Evolutionary conservation across 2,797 vertebrate species (phyloP).

Genomic region (Prunella strophiata): DNA sequence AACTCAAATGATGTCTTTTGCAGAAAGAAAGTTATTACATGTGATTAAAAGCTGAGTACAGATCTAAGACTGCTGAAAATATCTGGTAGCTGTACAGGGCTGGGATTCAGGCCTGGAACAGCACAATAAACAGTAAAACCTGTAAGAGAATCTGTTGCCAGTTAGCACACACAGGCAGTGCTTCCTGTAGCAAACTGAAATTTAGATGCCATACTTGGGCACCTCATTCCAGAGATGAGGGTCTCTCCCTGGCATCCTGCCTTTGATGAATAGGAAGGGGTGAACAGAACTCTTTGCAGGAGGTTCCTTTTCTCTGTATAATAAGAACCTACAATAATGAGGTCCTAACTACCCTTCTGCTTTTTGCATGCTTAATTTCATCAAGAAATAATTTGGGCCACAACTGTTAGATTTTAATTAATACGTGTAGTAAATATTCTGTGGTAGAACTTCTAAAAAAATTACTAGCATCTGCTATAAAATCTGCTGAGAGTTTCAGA

Average conservation of each 20-base stretch:
- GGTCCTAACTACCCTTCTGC: not conserved
- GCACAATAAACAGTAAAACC: not conserved
- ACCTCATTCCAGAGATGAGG: not conserved
- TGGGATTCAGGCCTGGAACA: not conserved
- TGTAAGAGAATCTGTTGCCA: not conserved
- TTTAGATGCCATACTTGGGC: not conserved
- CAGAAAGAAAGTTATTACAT: conserved; percentile 20
- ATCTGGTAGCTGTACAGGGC: not conserved
- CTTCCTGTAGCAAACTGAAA: not conserved
- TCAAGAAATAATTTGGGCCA: not conserved
- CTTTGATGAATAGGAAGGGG: not conserved
- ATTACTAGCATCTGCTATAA: conserved; percentile 10
- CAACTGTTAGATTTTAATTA: conserved; percentile 51
- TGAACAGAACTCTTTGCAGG: not conserved
- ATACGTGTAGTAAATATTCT: conserved; percentile 35
- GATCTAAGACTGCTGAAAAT: not conserved
- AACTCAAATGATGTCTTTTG: conserved; percentile 14
- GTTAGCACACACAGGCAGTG: not conserved
- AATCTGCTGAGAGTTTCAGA: not conserved
- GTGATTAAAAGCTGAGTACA: not conserved
- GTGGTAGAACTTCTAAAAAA: not conserved
- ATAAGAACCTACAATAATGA: not conserved
- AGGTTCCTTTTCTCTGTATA: not conserved
- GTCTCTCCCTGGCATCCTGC: not conserved
- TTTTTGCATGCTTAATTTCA: not conserved